phyloP scores from a whole-genome alignment of 2,888 invertebrate species.

The Drosophila algonquin region DNA sequence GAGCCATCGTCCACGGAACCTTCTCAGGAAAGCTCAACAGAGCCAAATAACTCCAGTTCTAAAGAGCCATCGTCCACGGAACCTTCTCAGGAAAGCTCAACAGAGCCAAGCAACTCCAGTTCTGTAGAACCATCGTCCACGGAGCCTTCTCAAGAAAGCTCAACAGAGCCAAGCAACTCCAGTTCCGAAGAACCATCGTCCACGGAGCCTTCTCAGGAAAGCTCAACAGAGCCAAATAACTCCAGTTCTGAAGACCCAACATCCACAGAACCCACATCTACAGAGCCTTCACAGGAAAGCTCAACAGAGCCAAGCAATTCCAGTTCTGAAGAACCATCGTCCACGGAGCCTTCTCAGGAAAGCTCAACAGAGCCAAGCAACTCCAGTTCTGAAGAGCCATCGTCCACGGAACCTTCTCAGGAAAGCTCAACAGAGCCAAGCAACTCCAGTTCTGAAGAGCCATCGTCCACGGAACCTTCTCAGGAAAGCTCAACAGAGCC shows the following conservation, averaged over 20 bases:
- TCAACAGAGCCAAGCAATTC: not conserved
- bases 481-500: not conserved
- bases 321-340: not conserved
- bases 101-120: too few species aligned
- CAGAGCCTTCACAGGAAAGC: not conserved
- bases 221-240: not conserved
- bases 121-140: not conserved
- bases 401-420: not conserved
- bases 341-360: not conserved
- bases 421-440: not conserved
- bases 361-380: not conserved
- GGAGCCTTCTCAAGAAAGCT: not conserved
- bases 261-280: not conserved
- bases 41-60: not conserved
- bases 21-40: not conserved
- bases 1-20: not conserved
- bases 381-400: not conserved
- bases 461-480: not conserved
- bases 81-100: too few species aligned
- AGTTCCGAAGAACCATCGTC: not conserved
- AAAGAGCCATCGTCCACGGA: not conserved
- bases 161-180: not conserved
- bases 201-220: not conserved
- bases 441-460: not conserved
- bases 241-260: slow-evolving; percentile 11